phyloP scores from a whole-genome alignment of 2,797 vertebrate genomes.

The Chaetodon trifasciatus region DNA sequence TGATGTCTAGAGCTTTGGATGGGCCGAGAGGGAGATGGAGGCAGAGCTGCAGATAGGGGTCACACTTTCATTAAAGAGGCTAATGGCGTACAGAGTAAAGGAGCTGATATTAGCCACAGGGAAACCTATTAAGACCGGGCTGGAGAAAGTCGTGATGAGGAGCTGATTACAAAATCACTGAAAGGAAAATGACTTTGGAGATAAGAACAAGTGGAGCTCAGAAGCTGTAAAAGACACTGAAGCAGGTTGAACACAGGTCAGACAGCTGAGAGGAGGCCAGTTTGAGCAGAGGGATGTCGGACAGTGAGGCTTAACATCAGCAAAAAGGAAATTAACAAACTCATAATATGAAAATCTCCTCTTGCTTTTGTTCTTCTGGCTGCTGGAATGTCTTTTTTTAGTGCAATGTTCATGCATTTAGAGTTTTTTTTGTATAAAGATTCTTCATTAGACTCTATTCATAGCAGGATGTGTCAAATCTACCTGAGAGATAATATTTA shows the following conservation, averaged over 20 bases:
- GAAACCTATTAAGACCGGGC: constrained; percentile 66
- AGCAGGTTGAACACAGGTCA: constrained; percentile 29
- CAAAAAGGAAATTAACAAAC: background rate
- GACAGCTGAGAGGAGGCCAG: background rate
- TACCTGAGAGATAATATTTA: background rate
- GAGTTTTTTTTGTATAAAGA: background rate
- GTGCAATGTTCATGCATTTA: background rate
- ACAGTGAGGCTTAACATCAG: background rate
- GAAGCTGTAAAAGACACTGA: constrained; percentile 39
- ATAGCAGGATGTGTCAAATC: no score
- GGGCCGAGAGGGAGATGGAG: constrained; percentile 47
- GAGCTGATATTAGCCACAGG: constrained; percentile 68
- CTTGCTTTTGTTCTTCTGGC: background rate
- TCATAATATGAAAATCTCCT: background rate
- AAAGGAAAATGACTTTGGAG: constrained; percentile 70
- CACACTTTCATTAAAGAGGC: constrained; percentile 73
- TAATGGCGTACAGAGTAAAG: constrained; percentile 68
- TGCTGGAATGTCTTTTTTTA: background rate
- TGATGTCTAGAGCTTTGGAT: constrained; percentile 42
- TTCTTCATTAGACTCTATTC: background rate
- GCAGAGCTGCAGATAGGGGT: constrained; percentile 56
- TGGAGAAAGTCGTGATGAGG: constrained; percentile 64
- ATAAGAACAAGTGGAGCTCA: constrained; percentile 50
- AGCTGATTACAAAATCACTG: constrained; percentile 75
- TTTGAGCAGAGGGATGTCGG: background rate